phyloP scores from a whole-genome alignment of 64 coral and sea anemone species.

The Pocillopora verrucosa region DNA sequence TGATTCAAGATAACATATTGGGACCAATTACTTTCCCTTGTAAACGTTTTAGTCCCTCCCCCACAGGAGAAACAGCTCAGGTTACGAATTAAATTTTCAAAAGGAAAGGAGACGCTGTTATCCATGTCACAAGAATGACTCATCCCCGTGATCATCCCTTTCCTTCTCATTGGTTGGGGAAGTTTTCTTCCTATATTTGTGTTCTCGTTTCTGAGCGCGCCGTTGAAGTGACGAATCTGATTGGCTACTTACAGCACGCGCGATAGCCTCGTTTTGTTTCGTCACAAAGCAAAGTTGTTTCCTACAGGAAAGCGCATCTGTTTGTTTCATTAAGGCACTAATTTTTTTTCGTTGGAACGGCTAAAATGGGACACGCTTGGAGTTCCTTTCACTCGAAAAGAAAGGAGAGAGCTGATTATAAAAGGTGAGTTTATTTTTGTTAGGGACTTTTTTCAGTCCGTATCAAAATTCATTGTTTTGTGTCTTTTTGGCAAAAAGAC shows the following conservation, averaged over 20 bases:
- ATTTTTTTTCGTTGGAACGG: not conserved
- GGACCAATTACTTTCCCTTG: no score
- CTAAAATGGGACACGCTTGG: conserved; percentile 1
- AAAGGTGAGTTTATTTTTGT: not conserved
- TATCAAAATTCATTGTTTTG: not conserved
- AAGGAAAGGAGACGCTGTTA: no score
- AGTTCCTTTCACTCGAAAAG: not conserved
- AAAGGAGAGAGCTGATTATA: not conserved
- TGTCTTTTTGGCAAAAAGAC: no score
- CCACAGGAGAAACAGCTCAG: no score
- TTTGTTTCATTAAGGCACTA: not conserved
- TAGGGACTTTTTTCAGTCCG: not conserved
- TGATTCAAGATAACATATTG: no score
- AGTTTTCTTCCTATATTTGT: no score
- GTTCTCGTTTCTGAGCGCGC: not conserved
- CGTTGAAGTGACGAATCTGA: not conserved
- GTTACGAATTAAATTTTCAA: no score
- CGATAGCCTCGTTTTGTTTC: not conserved
- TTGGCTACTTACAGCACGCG: not conserved
- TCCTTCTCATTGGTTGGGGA: no score
- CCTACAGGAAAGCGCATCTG: not conserved
- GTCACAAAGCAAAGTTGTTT: not conserved
- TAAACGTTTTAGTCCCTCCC: no score
- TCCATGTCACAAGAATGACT: no score
- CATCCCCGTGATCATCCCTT: no score